Conservation (phyloP, 2,113 vertebrate genomes). For the Leiothrix lutea region DNA sequence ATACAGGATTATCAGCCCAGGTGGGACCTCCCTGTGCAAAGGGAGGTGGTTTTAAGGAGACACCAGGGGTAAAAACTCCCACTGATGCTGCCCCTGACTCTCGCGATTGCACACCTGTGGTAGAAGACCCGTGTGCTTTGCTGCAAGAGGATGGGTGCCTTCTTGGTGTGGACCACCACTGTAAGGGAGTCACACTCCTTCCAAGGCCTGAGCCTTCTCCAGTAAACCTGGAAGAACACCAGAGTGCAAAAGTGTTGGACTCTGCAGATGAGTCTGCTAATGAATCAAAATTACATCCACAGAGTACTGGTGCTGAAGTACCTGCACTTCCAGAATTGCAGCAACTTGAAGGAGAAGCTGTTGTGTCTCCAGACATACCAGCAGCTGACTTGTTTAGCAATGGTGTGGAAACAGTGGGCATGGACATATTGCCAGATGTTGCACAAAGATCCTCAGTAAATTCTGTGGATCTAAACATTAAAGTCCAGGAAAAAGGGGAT, state of each 20-base stretch:
- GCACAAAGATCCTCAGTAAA: background rate
- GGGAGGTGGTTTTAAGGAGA: background rate
- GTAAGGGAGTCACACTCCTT: background rate
- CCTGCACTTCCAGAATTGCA: background rate
- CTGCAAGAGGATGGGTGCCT: background rate
- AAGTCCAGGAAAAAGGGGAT: background rate
- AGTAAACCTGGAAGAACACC: background rate
- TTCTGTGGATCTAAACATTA: background rate
- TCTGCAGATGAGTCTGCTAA: background rate
- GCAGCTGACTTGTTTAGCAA: background rate
- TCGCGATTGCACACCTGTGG: background rate
- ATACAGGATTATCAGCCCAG: slow-evolving; percentile 23
- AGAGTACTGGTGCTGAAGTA: background rate
- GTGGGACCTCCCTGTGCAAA: background rate
- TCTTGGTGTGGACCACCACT: background rate
- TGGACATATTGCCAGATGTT: background rate
- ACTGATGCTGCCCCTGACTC: background rate
- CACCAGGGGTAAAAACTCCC: background rate
- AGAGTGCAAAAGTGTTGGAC: background rate
- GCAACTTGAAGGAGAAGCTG: background rate
- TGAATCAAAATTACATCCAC: background rate
- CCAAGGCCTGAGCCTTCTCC: background rate
- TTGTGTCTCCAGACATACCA: background rate
- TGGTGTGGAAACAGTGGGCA: background rate
- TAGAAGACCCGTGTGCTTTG: background rate